A percentile compares a stretch with the other conserved stretches of the same genome.
These are phyloP conservation scores for Salvelinus namaycush DNA, from an alignment of 2,113 vertebrate genomes.

Conservation along the genomic window DNA sequence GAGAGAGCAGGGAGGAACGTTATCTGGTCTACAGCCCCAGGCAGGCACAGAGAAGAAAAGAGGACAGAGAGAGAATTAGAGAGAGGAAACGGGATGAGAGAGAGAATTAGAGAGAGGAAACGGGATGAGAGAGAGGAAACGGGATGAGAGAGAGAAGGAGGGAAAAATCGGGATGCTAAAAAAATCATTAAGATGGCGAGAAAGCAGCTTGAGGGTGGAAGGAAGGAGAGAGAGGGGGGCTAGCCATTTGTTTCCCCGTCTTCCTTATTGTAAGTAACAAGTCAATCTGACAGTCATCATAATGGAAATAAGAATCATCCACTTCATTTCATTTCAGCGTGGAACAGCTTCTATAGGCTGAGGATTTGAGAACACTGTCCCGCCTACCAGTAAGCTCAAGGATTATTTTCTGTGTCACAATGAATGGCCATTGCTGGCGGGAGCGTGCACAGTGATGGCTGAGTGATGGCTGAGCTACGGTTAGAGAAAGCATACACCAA, in stretches of 20 bases:
- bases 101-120: conserved; percentile 13
- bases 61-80: conserved; percentile 17
- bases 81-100: conserved; percentile 7
- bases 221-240: too few species aligned
- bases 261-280: conserved; percentile 70
- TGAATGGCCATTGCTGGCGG: too few species aligned
- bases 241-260: conserved; percentile 63
- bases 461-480: conserved; percentile 29
- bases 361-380: conserved; percentile 47
- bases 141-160: conserved; percentile 20
- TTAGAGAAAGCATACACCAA: conserved; percentile 4
- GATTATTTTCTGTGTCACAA: too few species aligned
- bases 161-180: neutral
- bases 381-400: too few species aligned
- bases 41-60: neutral
- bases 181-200: neutral
- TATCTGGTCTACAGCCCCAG: neutral
- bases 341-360: conserved; percentile 59
- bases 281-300: conserved; percentile 77
- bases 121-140: neutral
- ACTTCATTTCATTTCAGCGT: conserved; percentile 73
- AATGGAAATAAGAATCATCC: conserved; percentile 73
- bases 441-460: conserved; percentile 21
- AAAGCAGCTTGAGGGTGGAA: neutral
- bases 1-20: neutral